A percentile compares a stretch with the other conserved stretches of the same genome.
phyloP scores from a whole-genome alignment of 2,888 invertebrate species.

The Dicyrtoma fusca region DNA sequence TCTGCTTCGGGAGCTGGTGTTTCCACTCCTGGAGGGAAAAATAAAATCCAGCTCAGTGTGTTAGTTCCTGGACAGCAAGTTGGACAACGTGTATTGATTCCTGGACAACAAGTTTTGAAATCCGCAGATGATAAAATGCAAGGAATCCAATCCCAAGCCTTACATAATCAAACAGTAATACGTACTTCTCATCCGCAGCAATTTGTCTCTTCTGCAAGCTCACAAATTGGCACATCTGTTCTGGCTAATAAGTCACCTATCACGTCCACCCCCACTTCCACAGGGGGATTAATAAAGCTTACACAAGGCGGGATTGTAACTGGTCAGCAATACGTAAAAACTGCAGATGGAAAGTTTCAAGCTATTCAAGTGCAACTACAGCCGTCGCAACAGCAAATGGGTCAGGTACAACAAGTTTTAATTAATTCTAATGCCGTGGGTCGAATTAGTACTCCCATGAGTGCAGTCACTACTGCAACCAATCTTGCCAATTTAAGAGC shows the following conservation, averaged over 20 bases:
- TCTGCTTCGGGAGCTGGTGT: slow-evolving; percentile 63
- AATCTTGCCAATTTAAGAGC: slow-evolving; percentile 1
- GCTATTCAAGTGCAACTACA: slow-evolving; percentile 57
- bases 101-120: slow-evolving; percentile 20
- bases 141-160: slow-evolving; percentile 1
- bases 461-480: slow-evolving; percentile 4
- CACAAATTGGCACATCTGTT: slow-evolving; percentile 5
- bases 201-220: background rate
- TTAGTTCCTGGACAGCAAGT: slow-evolving; percentile 72
- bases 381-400: slow-evolving; percentile 10
- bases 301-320: slow-evolving; percentile 57
- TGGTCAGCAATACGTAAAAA: slow-evolving; percentile 84
- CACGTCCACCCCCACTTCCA: background rate
- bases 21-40: slow-evolving; percentile 83
- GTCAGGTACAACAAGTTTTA: slow-evolving; percentile 57
- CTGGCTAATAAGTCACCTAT: background rate
- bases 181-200: background rate
- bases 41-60: slow-evolving; percentile 88
- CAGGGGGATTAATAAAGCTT: slow-evolving; percentile 20
- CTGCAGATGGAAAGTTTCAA: slow-evolving; percentile 91
- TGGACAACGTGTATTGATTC: slow-evolving; percentile 26
- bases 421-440: slow-evolving; percentile 17
- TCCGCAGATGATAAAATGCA: slow-evolving; percentile 7
- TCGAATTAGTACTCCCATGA: slow-evolving; percentile 6
- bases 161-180: background rate